Conservation (phyloP, 2,888 invertebrate genomes). For the Cephus spinipes region DNA sequence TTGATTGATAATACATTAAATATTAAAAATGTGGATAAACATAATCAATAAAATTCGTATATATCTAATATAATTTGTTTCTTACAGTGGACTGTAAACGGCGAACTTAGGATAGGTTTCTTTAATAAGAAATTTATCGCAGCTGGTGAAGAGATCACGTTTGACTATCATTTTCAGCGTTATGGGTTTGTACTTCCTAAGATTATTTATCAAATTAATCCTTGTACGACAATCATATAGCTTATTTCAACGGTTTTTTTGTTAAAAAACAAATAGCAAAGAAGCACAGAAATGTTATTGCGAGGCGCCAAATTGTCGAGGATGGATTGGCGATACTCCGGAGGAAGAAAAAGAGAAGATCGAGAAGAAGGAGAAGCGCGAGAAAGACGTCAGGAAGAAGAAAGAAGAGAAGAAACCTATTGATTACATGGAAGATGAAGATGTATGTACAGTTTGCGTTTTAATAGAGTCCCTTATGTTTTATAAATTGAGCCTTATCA, state of each 20-base stretch:
- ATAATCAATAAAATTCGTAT: not conserved
- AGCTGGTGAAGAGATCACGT: slow-evolving; percentile 95
- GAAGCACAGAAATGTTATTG: slow-evolving; percentile 97
- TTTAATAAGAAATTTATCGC: slow-evolving; percentile 88
- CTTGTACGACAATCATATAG: not conserved
- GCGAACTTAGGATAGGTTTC: slow-evolving; percentile 95
- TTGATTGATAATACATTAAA: not conserved
- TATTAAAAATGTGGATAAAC: not conserved
- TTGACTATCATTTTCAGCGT: slow-evolving; percentile 98
- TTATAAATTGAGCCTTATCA: slow-evolving; percentile 14
- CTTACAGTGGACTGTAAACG: slow-evolving; percentile 86
- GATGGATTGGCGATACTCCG: slow-evolving; percentile 94
- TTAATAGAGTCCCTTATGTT: not conserved
- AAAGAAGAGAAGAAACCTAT: slow-evolving; percentile 62
- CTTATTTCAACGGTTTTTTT: not conserved
- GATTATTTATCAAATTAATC: slow-evolving; percentile 7
- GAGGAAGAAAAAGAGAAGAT: slow-evolving; percentile 76
- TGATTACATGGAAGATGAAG: slow-evolving; percentile 67
- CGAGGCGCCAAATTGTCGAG: slow-evolving; percentile 88
- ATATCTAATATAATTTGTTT: slow-evolving; percentile 18
- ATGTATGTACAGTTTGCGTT: slow-evolving; percentile 48
- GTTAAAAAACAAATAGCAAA: slow-evolving; percentile 72
- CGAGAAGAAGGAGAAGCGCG: slow-evolving; percentile 68
- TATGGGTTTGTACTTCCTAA: slow-evolving; percentile 78
- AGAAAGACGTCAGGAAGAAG: slow-evolving; percentile 63